Conservation (phyloP, 2,888 invertebrate species). For the Sipunculus nudus region DNA sequence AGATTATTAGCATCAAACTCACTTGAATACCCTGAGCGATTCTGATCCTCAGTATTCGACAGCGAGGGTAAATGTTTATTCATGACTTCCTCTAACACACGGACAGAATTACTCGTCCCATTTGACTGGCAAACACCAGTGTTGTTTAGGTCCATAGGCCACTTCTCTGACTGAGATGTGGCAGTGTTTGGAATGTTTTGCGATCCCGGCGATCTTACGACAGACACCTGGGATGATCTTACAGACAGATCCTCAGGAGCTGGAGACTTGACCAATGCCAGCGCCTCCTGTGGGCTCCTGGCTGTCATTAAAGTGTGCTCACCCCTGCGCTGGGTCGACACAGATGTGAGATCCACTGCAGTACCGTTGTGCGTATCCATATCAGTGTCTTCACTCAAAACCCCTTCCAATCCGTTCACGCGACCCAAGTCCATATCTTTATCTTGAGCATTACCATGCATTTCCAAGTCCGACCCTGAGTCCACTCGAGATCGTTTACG, state of each 20-base stretch:
- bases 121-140: too few species aligned
- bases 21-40: constrained; percentile 69
- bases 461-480: constrained; percentile 28
- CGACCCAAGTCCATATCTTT: constrained; percentile 6
- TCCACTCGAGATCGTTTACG: constrained; percentile 56
- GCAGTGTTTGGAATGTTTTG: too few species aligned
- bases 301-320: constrained; percentile 23
- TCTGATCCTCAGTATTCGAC: constrained; percentile 7
- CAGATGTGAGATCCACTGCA: too few species aligned
- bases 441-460: background rate
- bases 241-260: constrained; percentile 44
- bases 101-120: constrained; percentile 73
- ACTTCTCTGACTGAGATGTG: too few species aligned
- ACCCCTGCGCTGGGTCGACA: too few species aligned
- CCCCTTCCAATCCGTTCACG: too few species aligned
- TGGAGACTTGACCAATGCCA: constrained; percentile 25
- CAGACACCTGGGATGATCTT: constrained; percentile 15
- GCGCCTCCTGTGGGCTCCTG: constrained; percentile 22
- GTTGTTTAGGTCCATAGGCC: too few species aligned
- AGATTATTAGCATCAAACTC: constrained; percentile 14
- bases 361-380: too few species aligned
- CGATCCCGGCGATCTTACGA: background rate
- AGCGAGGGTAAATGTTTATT: constrained; percentile 82
- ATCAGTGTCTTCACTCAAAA: too few species aligned
- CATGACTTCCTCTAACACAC: constrained; percentile 95